phyloP scores from a whole-genome alignment of 2,797 vertebrate genomes.

The Melopsittacus undulatus region DNA sequence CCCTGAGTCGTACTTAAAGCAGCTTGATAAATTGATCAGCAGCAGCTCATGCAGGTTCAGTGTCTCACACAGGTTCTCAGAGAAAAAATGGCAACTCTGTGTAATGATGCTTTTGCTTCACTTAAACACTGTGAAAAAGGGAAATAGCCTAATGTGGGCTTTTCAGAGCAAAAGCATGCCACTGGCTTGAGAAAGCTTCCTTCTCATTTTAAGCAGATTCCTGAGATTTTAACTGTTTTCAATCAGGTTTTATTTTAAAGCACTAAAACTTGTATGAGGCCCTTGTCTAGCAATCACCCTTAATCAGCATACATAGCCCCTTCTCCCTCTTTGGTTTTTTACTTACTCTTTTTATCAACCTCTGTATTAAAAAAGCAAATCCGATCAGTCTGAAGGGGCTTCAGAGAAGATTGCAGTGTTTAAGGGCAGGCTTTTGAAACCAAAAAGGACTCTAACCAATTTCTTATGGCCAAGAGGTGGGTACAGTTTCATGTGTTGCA shows the following conservation, averaged over 20 bases:
- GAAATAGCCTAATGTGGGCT: neutral
- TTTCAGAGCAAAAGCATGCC: neutral
- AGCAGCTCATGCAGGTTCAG: rapidly evolving
- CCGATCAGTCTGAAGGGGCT: neutral
- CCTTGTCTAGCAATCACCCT: neutral
- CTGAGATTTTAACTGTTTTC: neutral
- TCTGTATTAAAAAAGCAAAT: neutral
- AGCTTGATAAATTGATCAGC: neutral
- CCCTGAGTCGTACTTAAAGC: neutral
- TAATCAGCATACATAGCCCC: neutral
- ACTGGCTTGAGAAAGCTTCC: neutral
- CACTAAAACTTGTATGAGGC: neutral
- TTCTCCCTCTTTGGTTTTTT: neutral
- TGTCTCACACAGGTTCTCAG: neutral
- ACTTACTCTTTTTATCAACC: neutral
- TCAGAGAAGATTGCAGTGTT: neutral
- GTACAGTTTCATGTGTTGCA: conserved; percentile 36
- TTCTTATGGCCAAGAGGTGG: conserved; percentile 19
- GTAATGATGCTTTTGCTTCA: neutral
- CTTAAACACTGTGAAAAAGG: neutral
- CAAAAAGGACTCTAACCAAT: conserved; percentile 29
- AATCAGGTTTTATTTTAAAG: neutral
- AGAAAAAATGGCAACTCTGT: neutral
- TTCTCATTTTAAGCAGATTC: neutral
- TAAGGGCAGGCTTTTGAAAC: conserved; percentile 25